Evolutionary conservation across 2,113 vertebrate species (phyloP), one percentile per base, ranked within the genome.

Genomic region (Scartelaos histophorus): DNA sequence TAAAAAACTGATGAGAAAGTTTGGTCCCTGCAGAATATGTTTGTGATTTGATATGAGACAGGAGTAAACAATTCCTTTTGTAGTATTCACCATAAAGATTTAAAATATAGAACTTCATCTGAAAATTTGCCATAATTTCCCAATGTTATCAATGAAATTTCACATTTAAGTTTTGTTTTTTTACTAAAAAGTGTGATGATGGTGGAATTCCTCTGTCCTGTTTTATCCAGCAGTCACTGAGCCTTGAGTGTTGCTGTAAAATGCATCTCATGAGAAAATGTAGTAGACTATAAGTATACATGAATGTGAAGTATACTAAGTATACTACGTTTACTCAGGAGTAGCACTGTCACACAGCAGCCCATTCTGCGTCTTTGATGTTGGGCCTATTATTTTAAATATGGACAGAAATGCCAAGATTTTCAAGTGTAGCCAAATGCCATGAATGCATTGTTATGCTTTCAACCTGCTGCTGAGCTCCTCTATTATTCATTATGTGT

Each of bases 201-300:
- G 58, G 16, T 61, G 15, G 25, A 15, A 29, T 19, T 17, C 25
- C 6, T 60, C 58, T 64, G 6, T 64, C 61, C 5, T 9, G 15
- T 35, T 62, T 6, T 21, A 22, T 61, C n/a, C 15, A 49, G 57
- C 34, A 46, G 35, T 54, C 62, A 66, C 51, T 10, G 61, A 51
- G 57, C 6, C 13, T 24, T 54, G 17, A 66, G 54, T 47, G 22
- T 19, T 24, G 65, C 38, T 45, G 65, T 9, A 22, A 73, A 54
- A 81, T 84, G 83, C 74, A 57, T 82, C 90, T 85, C 74, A 60
- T 93, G 90, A 87, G 83, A 71, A 94, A 94, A 94, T 94, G 93
- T 94, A 94, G 93, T 93, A 91, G 91, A 94, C 92, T 94, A 91
- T 92, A 92, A 92, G 92, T 94, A 93, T 94, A 94, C 93, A 67